Percentiles rank a stretch among this genome's conserved stretches.
These are phyloP conservation scores for Peucedramus taeniatus DNA, from an alignment of 2,113 vertebrate species.

Conservation along the genomic window DNA sequence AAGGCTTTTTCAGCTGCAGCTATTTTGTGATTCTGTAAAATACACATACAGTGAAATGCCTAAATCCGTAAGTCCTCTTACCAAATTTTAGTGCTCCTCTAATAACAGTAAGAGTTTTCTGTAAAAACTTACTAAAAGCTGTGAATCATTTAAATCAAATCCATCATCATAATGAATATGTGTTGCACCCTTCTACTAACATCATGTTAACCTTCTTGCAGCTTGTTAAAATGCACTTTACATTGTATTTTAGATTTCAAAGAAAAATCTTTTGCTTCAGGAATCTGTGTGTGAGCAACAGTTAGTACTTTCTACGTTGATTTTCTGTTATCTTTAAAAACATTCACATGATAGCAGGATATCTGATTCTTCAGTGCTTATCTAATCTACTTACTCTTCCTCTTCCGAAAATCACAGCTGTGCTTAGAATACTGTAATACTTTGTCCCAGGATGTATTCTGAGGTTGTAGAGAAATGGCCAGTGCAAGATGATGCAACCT, in stretches of 20 bases:
- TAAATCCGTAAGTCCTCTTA: not conserved
- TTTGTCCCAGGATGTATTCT: conserved; percentile 22
- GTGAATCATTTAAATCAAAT: not conserved
- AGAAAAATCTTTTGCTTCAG: not conserved
- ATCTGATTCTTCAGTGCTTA: conserved; percentile 53
- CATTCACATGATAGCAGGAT: conserved; percentile 36
- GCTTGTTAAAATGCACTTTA: not conserved
- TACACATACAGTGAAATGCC: not conserved
- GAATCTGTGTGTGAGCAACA: not conserved
- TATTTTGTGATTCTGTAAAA: not conserved
- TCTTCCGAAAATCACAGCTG: conserved; percentile 53
- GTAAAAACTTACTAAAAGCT: not conserved
- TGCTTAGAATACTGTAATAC: conserved; percentile 14
- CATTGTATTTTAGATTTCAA: not conserved
- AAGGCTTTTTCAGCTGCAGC: not conserved
- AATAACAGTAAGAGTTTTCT: not conserved
- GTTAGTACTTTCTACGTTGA: not conserved
- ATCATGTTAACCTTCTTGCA: not conserved
- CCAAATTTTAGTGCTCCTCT: not conserved
- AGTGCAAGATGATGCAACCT: not conserved
- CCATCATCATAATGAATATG: not conserved
- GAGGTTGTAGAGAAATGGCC: not conserved
- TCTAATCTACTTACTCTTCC: conserved; percentile 61
- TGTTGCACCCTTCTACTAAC: not conserved
- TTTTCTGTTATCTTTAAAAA: conserved; percentile 52